phyloP scores from a whole-genome alignment of 2,888 invertebrate species.

The Neocrepidodera transversa region DNA sequence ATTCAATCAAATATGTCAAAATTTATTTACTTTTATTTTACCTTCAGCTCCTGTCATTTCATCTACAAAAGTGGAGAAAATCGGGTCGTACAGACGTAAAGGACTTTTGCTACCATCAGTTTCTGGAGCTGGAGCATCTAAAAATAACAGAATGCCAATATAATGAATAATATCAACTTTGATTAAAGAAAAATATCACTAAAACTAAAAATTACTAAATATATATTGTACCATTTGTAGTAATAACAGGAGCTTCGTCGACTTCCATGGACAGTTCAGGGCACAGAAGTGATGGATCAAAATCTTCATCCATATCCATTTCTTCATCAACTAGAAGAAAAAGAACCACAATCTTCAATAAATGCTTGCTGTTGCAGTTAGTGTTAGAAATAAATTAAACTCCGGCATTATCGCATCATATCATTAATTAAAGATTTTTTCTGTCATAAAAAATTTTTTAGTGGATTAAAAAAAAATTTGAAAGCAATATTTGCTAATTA shows the following conservation, averaged over 20 bases:
- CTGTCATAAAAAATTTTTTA: no score
- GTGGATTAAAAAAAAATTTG: no score
- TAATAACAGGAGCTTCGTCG: conserved; percentile 52
- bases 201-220: no score
- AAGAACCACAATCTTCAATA: background rate
- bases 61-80: conserved; percentile 51
- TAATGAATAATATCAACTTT: background rate
- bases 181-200: background rate
- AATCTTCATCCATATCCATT: conserved; percentile 46
- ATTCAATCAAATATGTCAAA: background rate
- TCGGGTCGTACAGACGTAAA: conserved; percentile 44
- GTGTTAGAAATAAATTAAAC: no score
- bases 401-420: no score
- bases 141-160: background rate
- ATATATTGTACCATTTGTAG: conserved; percentile 44
- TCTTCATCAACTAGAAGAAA: conserved; percentile 31
- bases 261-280: conserved; percentile 58
- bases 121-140: conserved; percentile 20
- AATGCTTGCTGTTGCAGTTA: no score
- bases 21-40: conserved; percentile 30
- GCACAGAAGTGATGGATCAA: conserved; percentile 54
- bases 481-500: no score
- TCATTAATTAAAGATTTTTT: no score
- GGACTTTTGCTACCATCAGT: conserved; percentile 44
- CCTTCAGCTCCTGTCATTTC: conserved; percentile 54